Base-by-base conservation (phyloP, 2,888 invertebrate genomes). In the Cremastinae sp. region DNA sequence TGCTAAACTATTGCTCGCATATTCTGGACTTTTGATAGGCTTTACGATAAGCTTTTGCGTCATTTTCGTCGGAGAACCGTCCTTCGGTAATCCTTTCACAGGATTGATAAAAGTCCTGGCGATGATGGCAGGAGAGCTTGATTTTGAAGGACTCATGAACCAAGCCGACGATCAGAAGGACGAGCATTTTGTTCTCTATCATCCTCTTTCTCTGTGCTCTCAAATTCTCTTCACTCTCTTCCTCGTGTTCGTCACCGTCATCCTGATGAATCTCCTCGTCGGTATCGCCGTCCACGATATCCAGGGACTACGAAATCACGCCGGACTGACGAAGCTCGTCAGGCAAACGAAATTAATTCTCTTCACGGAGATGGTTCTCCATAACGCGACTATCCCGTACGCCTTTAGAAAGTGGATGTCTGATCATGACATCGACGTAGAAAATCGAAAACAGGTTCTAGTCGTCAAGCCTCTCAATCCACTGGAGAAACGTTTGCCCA, bases 381-480 rank as follows among this genome's bases (percentile, higher is more conserved):
- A 90, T 69, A 90, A 90, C 72, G 87, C 89, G 1, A 88, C 86
- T 22, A 85, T 91, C 9, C 91, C 91, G 0, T 84, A 84, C 8
- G 82, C 85, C 0, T 85, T 90, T 12, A 83, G 88, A 1, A 89
- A 89, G 39, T 85, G 90, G 84, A 84, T 91, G 82, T 86, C 88
- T 5, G 87, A 90, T 39, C 89, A 90, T 9, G 90, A 87, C 47
- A 88, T 89, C 20, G 86, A 88, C 43, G 86, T 91, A 28, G 88
- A 89, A 39, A 90, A 90, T 47, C 88, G 90, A 2, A 89, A 90
- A 55, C 87, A 88, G 1, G 88, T 90, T 0, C 81, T 91, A 0
- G 87, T 90, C 35, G 90, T 91, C 0, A 90, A 90, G 64, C 91
- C 91, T 0, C 80, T 91, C 3, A 91, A 91, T 83, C 90, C 90